Base-by-base conservation (phyloP, 2,113 vertebrate genomes). In the Halcyon senegalensis region DNA sequence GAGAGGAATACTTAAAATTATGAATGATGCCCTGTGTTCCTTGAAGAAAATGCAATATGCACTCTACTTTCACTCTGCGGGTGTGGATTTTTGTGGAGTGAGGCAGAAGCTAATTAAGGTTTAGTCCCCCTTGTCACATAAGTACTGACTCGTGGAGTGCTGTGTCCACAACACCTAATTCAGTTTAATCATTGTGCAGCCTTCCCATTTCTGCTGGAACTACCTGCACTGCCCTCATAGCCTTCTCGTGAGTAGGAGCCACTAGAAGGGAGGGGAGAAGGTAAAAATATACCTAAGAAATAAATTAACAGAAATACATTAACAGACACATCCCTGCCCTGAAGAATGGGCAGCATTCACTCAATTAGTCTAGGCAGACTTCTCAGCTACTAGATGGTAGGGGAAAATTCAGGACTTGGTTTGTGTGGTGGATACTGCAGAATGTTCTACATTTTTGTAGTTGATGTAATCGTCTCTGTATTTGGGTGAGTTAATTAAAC, bases 401-500 rank as follows among this genome's bases (percentile, higher is more conserved):
- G 21, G 78, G 80, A 56, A 90, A 90, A 84, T 35, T 30, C 69
- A 79, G 86, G 58, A 48, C 58, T 20, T 73, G 79, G 12, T 87
- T 94, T 94, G 37, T 77, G 62, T 94, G 80, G 91, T 88, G 87
- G 62, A 89, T 48, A 46, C 60, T 84, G 60, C 51, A 83, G 18
- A 95, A 87, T 77, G 62, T 80, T 93, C 89, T 37, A 43, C 43
- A 10, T 95, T 91, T 91, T 90, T 91, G 48, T 62, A 89, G 53
- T 7, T 16, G 37, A 43, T 67, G 50, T 89, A 75, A 91, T 89
- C 87, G 81, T 28, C 67, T 91, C 51, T 56, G 39, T 84, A 72
- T 66, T 86, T 72, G 72, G 58, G 51, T 23, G 41, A 94, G 82
- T 94, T 95, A 97, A 96, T 95, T 92, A 96, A 92, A 89, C 41